Evolutionary conservation across 1,140 invertebrate genomes (phyloP).

Genomic region (Pseudobourletiella spinata): DNA sequence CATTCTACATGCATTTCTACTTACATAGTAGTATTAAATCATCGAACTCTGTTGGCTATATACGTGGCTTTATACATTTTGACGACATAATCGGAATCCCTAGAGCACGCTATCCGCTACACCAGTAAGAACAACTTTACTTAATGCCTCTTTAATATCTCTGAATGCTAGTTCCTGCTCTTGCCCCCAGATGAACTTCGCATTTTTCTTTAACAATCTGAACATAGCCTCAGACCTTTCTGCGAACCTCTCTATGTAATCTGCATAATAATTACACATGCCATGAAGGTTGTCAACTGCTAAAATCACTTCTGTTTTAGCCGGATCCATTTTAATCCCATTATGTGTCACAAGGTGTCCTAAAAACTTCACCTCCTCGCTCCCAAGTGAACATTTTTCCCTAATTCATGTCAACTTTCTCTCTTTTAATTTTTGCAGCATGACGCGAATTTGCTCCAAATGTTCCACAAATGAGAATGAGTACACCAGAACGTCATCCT

Average conservation of each 20-base stretch:
- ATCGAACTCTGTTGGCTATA: no score
- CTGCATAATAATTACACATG: conserved; percentile 29
- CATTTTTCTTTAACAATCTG: conserved; percentile 13
- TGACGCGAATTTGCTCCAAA: conserved; percentile 28
- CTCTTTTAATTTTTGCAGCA: conserved; percentile 15
- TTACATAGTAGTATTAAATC: no score
- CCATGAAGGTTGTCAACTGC: conserved; percentile 38
- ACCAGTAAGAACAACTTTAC: conserved; percentile 10
- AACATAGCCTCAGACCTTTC: conserved; percentile 25
- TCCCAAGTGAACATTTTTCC: conserved; percentile 37
- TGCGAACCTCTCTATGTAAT: conserved; percentile 32
- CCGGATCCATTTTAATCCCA: conserved; percentile 38
- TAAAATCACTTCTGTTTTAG: conserved; percentile 39
- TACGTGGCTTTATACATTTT: no score
- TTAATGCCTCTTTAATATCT: conserved; percentile 13
- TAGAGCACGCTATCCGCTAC: no score
- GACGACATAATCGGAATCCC: no score
- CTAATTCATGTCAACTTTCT: conserved; percentile 28
- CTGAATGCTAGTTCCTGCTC: conserved; percentile 28
- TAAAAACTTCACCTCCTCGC: conserved; percentile 37
- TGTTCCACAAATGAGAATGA: conserved; percentile 38
- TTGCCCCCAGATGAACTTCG: conserved; percentile 12
- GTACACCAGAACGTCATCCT: conserved; percentile 49
- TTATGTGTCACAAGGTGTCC: conserved; percentile 37
- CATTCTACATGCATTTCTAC: no score